Conservation (phyloP, 2,888 invertebrate species). For the Blastobasis lacticolella region DNA sequence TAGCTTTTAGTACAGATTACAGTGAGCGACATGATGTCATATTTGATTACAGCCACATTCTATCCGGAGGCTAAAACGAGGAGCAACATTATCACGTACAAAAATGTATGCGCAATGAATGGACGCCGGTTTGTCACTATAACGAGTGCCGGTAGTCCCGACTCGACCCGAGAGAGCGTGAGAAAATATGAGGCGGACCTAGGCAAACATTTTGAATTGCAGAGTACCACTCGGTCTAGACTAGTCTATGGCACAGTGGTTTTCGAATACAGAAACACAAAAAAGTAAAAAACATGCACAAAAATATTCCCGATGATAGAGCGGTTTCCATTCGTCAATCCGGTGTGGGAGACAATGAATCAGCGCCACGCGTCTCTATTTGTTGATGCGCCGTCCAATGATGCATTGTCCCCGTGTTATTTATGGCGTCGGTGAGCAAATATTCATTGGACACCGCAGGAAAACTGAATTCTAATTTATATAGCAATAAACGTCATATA, state of each 20-base stretch:
- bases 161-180: slow-evolving; percentile 27
- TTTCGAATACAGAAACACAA: slow-evolving; percentile 5
- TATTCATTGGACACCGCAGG: no score
- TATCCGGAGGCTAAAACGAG: not conserved
- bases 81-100: not conserved
- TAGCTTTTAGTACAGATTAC: no score
- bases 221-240: not conserved
- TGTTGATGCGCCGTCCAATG: slow-evolving; percentile 25
- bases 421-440: no score
- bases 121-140: slow-evolving; percentile 15
- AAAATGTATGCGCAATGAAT: not conserved
- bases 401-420: not conserved
- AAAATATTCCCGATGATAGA: slow-evolving; percentile 1
- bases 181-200: slow-evolving; percentile 29
- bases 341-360: slow-evolving; percentile 22
- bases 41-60: no score
- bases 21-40: no score
- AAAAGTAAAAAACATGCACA: slow-evolving; percentile 1
- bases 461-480: no score
- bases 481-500: not conserved
- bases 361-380: slow-evolving; percentile 33
- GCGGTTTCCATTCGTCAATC: slow-evolving; percentile 13
- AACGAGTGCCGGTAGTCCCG: slow-evolving; percentile 15
- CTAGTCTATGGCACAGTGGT: slow-evolving; percentile 13
- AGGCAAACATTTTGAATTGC: slow-evolving; percentile 22